phyloP scores from a whole-genome alignment of 1,140 invertebrate genomes.

The Penaeus indicus region DNA sequence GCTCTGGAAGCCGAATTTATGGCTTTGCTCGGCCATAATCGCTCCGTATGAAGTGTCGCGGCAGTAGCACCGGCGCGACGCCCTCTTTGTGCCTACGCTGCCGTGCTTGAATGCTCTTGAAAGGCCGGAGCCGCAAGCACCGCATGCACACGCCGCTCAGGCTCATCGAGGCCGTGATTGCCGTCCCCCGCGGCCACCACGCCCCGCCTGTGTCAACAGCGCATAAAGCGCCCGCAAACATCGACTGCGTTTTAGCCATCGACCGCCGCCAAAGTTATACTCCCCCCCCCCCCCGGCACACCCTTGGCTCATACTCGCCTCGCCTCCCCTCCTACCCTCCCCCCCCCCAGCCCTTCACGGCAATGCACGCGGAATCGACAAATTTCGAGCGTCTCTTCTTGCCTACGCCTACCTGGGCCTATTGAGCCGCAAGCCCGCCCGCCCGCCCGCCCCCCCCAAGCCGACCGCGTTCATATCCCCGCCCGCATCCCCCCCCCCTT shows the following conservation, averaged over 20 bases:
- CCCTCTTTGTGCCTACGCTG: slow-evolving; percentile 42
- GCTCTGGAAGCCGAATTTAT: slow-evolving; percentile 43
- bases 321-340: no score
- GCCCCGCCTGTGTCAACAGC: slow-evolving; percentile 47
- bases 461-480: no score
- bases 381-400: no score
- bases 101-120: slow-evolving; percentile 47
- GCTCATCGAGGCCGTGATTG: neutral
- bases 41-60: slow-evolving; percentile 12
- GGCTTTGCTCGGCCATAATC: slow-evolving; percentile 42
- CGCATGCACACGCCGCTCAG: slow-evolving; percentile 37
- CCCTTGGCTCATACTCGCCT: neutral
- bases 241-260: no score
- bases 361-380: no score
- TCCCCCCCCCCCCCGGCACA: slow-evolving; percentile 33
- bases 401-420: no score
- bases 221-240: slow-evolving; percentile 34
- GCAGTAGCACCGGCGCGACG: slow-evolving; percentile 12
- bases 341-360: no score
- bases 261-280: slow-evolving; percentile 36
- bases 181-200: neutral
- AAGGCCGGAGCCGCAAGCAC: slow-evolving; percentile 17
- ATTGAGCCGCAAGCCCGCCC: no score
- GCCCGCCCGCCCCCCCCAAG: no score
- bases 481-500: no score